Base-by-base conservation (phyloP, 2,113 vertebrate species). In the Tamias sibiricus region DNA sequence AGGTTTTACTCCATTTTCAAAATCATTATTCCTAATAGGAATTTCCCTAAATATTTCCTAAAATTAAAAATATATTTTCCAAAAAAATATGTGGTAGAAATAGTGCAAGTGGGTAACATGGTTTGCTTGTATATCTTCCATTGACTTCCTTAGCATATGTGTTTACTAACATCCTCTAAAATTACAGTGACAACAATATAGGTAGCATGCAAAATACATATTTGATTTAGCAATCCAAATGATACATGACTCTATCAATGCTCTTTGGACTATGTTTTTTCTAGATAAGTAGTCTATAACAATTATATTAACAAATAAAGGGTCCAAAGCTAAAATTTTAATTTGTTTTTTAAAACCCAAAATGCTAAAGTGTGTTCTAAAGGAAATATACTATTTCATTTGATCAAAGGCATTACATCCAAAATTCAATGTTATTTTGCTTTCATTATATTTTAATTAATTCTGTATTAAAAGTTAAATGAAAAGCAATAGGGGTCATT, bases 361-460 rank as follows among this genome's bases (percentile, higher is more conserved):
- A 54, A 35, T 14, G 20, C 8, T 54, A 19, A 59, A 79, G 24
- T n/a, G 8, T 87, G 2, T 69, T 10, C 83, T 8, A 71, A 64
- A 74, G 7, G 14, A 13, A 79, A 59, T 44, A 42, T 8, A 47
- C 57, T 17, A 49, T 72, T 68, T 49, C 4, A 74, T 64, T 95
- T 20, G 75, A 59, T 37, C 28, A 76, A 71, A 76, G 13, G 14
- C 20, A 85, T 22, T 35, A 44, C 19, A 86, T 77, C 17, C 32
- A 49, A 87, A 93, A 37, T 84, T 83, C 47, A 79, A 1, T 28
- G 2, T 75, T 80, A 88, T 69, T 77, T 94, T 95, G 49, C 17
- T 90, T 8, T 74, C 13, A 42, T 72, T 77, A 19, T 71, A 76
- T 42, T 80, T 97, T 64, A 94, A 82, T 85, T 28, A 52, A 62